Conservation (phyloP, 2,888 invertebrate species). For the Eupithecia subumbrata region DNA sequence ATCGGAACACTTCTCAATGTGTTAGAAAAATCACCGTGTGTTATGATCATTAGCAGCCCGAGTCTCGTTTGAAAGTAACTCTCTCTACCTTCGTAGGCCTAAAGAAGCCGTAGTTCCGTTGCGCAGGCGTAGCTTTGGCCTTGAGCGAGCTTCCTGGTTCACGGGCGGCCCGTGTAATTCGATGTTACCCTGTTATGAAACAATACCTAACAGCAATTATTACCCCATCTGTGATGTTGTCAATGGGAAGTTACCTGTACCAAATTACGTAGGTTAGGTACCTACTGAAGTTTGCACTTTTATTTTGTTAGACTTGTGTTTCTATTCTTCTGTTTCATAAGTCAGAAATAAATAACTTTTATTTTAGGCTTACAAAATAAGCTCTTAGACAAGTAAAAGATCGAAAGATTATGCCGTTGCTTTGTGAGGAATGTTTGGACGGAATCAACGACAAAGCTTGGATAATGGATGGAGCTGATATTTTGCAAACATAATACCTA, state of each 20-base stretch:
- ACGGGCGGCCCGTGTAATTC: background rate
- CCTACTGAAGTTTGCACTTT: too few species aligned
- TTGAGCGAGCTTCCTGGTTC: slow-evolving; percentile 2
- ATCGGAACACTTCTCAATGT: background rate
- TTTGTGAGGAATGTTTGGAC: too few species aligned
- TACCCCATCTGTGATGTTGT: background rate
- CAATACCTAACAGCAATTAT: background rate
- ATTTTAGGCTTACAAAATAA: too few species aligned
- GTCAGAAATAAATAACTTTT: too few species aligned
- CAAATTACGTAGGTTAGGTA: too few species aligned
- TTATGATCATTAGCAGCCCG: background rate
- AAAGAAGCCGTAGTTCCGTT: background rate
- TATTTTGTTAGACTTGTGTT: too few species aligned
- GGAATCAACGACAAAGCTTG: too few species aligned
- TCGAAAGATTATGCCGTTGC: too few species aligned
- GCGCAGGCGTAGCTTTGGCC: background rate
- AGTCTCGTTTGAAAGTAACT: background rate
- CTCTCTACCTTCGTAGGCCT: background rate
- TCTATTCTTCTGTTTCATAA: too few species aligned
- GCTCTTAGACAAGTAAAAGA: too few species aligned
- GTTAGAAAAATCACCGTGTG: background rate
- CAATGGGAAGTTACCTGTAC: background rate
- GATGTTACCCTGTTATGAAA: background rate
- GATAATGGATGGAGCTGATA: too few species aligned
- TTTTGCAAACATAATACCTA: too few species aligned